Percentiles rank a stretch among this genome's conserved stretches.
Evolutionary conservation across 2,797 vertebrate genomes (phyloP).

Genomic region (Smutsia gigantea): DNA sequence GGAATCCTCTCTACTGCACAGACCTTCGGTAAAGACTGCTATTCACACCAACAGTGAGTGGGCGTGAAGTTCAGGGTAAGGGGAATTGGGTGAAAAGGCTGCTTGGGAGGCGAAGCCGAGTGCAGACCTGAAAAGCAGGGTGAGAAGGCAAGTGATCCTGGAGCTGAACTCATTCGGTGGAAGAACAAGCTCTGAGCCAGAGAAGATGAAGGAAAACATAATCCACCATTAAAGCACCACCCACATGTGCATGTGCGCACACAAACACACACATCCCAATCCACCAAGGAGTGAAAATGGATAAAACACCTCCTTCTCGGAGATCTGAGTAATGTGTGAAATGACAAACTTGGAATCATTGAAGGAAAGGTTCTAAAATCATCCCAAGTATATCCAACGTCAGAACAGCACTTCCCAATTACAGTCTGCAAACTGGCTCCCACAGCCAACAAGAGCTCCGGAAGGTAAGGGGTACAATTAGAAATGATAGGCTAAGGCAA

Average conservation of each 20-base stretch:
- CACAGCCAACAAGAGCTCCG: background rate
- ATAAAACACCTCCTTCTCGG: background rate
- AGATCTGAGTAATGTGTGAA: slow-evolving; percentile 4
- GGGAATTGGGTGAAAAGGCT: background rate
- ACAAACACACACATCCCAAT: background rate
- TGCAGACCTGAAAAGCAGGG: background rate
- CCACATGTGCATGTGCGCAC: too few species aligned
- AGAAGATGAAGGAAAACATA: background rate
- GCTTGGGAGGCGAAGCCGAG: background rate
- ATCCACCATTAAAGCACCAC: background rate
- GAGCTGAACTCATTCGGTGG: background rate
- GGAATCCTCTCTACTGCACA: background rate
- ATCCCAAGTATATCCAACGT: background rate
- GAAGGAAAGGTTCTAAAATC: slow-evolving; percentile 45
- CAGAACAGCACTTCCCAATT: background rate
- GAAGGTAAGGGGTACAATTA: background rate
- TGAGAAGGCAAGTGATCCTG: background rate
- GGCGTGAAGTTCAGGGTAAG: background rate
- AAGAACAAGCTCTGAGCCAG: background rate
- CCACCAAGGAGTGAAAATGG: background rate
- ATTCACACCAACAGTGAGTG: background rate
- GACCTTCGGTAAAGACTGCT: background rate
- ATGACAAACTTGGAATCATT: slow-evolving; percentile 25
- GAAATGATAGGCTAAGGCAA: background rate
- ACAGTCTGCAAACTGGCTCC: background rate